Evolutionary conservation across 2,888 invertebrate genomes (phyloP).

Genomic region (Parnassius glacialis): DNA sequence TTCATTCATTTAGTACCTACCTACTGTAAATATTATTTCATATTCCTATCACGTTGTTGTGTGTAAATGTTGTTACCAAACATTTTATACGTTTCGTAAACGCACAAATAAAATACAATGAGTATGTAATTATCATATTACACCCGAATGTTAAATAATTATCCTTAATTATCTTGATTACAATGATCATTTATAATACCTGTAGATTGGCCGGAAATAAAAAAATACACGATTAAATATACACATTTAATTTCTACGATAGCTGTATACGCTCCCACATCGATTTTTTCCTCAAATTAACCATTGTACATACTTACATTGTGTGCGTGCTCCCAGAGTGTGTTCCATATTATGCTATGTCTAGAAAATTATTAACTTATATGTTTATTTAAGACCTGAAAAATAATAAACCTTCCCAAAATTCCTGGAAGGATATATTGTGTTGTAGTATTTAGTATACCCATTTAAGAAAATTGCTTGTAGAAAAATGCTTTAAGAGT

Average conservation of each 20-base stretch:
- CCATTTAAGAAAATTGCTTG: slow-evolving; percentile 42
- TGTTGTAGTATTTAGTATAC: slow-evolving; percentile 25
- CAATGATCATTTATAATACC: slow-evolving; percentile 3
- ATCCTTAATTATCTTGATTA: slow-evolving; percentile 1
- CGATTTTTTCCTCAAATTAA: slow-evolving; percentile 63
- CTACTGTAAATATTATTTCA: too few relatives aligned
- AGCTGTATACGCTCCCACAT: slow-evolving; percentile 78
- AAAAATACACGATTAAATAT: slow-evolving; percentile 5
- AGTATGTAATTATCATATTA: not conserved
- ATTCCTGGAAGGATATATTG: slow-evolving; percentile 53
- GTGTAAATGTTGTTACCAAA: too few relatives aligned
- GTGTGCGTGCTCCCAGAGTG: slow-evolving; percentile 51
- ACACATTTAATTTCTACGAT: slow-evolving; percentile 40
- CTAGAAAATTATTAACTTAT: slow-evolving; percentile 28
- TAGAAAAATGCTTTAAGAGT: slow-evolving; percentile 48
- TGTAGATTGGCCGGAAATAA: not conserved
- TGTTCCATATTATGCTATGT: slow-evolving; percentile 35
- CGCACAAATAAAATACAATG: too few relatives aligned
- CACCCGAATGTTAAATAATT: not conserved
- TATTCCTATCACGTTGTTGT: too few relatives aligned
- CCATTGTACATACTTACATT: slow-evolving; percentile 40
- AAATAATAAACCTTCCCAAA: slow-evolving; percentile 50
- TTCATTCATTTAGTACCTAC: too few relatives aligned
- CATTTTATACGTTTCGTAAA: not conserved
- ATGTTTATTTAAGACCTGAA: slow-evolving; percentile 25